Base-by-base conservation (phyloP, 2,113 vertebrate species). In the Rhinopomastus cyanomelas region DNA sequence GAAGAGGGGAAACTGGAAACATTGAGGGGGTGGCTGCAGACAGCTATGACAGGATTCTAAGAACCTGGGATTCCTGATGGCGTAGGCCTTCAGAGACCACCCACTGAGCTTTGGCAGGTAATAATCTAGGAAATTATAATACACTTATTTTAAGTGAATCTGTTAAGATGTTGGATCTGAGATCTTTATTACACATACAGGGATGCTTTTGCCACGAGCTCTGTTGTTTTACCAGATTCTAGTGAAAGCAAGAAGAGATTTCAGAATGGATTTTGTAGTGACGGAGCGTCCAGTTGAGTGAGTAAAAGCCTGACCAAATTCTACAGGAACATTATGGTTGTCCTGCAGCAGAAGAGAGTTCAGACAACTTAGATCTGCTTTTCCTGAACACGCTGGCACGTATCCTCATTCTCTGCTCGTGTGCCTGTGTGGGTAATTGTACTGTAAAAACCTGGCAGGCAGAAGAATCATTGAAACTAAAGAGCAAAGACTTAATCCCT, bases 91-190 rank as follows among this genome's bases (percentile, higher is more conserved):
- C 81, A 69, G 94, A 94, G 93, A 82, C 92, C 93, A 94, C 95
- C 94, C 95, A 95, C 95, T 90, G 71, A 79, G 92, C 77, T 91
- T 88, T 96, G 93, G 93, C 89, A 96, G 93, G 93, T 96, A 83
- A 94, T 95, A 91, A 94, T 96, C 87, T 91, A 90, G 88, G 87
- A 91, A 94, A 94, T 94, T 93, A 93, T 80, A 93, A 87, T 84
- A 82, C 74, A 48, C 19, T 90, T 76, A 89, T 18, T 90, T 86
- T 90, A 91, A 92, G 82, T 85, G 84, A 93, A 82, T 84, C 61
- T 66, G 36, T 52, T 85, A 67, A 93, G 86, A 16, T 92, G 88
- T 94, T 95, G 88, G 81, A 96, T 76, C 77, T 6, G 29, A 51
- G 74, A 80, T 94, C 86, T 90, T 94, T 60, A 51, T 94, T 91